Evolutionary conservation across 2,888 invertebrate species (phyloP), one percentile per base, ranked within the genome.

Genomic region (Meta bourneti): DNA sequence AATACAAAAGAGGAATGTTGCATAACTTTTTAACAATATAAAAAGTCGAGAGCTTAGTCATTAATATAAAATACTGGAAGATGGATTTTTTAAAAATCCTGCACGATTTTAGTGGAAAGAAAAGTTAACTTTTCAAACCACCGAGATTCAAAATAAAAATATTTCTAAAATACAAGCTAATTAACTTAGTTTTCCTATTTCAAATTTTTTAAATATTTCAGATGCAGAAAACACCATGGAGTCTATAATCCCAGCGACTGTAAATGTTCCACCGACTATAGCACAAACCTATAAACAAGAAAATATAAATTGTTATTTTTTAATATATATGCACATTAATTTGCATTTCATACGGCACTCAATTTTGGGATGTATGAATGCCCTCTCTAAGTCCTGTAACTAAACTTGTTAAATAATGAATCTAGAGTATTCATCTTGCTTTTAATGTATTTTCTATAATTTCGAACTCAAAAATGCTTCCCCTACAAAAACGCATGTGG

Each of bases 221-320:
- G 95, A 94, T n/a, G 96, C 96, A 8, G 96, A 95, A 94, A 96
- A 96, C 71, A 96, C 94, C 79, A 95, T 94, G 0, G 96, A 96
- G 94, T 96, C 96, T 87, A 96, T 95, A 93, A 96, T 96, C 11
- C 96, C 96, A 48, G 96, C 96, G 2, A 96, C 96, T 6, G 96
- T 96, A 94, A 96, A 96, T 0, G 96, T 96, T 83, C 96, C 96
- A 71, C 96, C 96, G 83, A 96, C 95, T 84, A 96, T 96, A 16
- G 96, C 96, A 94, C 96, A 96, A 13, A 96, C 94, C 95, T 96
- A 94, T 19, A 93, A 94, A 34, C 91, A 90, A 77, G 90, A 61
- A 88, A 74, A 72, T 77, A 83, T 16, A 81, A 80, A 61, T 61
- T 61, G 8, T 77, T 7, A 75, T 8, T 34, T 5, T 71, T 16